Percentiles rank a stretch among this genome's conserved stretches.
These are phyloP conservation scores for Pleuronectes platessa DNA, from an alignment of 2,113 vertebrate genomes.

Conservation along the genomic window DNA sequence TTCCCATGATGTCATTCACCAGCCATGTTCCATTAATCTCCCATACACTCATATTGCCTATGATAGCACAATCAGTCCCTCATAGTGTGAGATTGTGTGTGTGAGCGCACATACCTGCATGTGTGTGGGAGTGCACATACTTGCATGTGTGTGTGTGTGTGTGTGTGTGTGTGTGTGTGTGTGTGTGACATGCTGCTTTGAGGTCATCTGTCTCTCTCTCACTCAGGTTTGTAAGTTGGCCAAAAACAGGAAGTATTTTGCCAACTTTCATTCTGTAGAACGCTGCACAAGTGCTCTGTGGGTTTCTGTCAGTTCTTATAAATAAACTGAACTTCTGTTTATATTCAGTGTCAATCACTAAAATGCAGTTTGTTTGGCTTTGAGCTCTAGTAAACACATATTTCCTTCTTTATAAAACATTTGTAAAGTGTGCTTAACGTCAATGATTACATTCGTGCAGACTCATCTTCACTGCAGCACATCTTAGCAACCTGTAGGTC, in stretches of 20 bases:
- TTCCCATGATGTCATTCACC: slow-evolving; percentile 63
- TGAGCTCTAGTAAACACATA: not conserved
- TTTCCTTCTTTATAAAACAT: not conserved
- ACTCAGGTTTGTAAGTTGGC: not conserved
- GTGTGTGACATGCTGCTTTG: slow-evolving; percentile 17
- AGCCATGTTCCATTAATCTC: slow-evolving; percentile 67
- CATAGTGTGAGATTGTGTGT: slow-evolving; percentile 16
- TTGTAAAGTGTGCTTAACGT: not conserved
- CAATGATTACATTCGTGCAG: not conserved
- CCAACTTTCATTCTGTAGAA: not conserved
- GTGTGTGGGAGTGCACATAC: too few relatives aligned
- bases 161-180: not conserved
- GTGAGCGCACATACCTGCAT: not conserved
- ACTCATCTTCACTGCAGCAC: not conserved
- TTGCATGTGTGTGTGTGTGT: too few relatives aligned
- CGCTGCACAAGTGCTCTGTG: too few relatives aligned
- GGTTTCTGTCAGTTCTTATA: too few relatives aligned
- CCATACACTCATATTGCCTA: slow-evolving; percentile 52
- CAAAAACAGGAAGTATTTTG: slow-evolving; percentile 8
- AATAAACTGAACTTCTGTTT: not conserved
- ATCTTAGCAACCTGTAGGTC: too few relatives aligned
- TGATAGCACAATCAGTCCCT: slow-evolving; percentile 58
- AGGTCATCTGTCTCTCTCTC: slow-evolving; percentile 26
- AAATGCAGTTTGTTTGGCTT: not conserved
- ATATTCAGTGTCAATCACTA: not conserved